phyloP scores from a whole-genome alignment of 2,113 vertebrate species.

The Hylia prasina region DNA sequence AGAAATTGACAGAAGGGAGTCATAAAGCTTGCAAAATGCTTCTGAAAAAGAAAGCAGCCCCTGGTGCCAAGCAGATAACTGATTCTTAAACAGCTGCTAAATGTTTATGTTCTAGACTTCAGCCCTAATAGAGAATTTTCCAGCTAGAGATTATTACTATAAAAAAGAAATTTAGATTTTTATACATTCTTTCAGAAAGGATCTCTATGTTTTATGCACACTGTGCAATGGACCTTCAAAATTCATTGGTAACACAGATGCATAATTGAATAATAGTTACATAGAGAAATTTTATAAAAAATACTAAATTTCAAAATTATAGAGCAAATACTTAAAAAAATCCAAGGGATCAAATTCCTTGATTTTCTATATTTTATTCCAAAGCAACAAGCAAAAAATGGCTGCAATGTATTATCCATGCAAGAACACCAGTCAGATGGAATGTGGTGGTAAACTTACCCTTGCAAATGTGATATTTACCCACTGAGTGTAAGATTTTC shows the following conservation, averaged over 20 bases:
- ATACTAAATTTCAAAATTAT: neutral
- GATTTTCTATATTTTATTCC: neutral
- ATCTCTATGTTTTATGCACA: neutral
- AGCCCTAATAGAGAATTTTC: neutral
- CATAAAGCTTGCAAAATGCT: conserved; percentile 12
- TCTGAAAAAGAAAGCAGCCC: neutral
- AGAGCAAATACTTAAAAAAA: neutral
- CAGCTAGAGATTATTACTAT: neutral
- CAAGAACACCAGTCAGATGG: neutral
- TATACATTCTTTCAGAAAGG: neutral
- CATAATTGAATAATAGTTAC: neutral
- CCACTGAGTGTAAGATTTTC: neutral
- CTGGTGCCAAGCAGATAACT: neutral
- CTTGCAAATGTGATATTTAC: neutral
- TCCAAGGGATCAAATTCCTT: neutral
- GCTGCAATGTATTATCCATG: neutral
- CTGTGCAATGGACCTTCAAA: neutral
- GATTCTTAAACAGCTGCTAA: conserved; percentile 21
- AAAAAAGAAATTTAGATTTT: neutral
- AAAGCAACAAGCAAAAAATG: neutral
- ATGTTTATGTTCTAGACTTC: neutral
- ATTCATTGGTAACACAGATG: neutral
- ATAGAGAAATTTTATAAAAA: neutral
- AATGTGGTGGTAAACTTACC: neutral
- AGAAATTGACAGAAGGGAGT: conserved; percentile 6